Percentiles rank a stretch among this genome's conserved stretches.
Evolutionary conservation across 2,797 vertebrate genomes (phyloP).

Genomic region (Lithobates sylvaticus): DNA sequence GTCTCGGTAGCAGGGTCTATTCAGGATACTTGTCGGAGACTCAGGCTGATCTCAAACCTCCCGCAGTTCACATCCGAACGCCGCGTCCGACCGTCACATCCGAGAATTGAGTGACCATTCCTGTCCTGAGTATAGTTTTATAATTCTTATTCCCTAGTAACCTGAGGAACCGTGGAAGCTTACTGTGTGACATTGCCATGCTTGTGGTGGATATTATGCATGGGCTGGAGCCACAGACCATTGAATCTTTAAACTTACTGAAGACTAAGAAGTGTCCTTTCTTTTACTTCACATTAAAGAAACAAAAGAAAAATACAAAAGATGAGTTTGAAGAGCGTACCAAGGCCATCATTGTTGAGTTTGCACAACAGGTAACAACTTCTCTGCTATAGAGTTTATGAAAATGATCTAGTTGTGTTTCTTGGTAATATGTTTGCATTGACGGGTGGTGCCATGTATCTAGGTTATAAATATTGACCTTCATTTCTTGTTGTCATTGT

Average conservation of each 20-base stretch:
- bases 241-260: constrained; percentile 97
- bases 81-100: too few species aligned
- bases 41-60: too few species aligned
- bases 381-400: too few species aligned
- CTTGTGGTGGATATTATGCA: constrained; percentile 99
- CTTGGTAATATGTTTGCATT: neutral
- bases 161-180: constrained; percentile 96
- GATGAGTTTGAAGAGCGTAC: constrained; percentile 96
- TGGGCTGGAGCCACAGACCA: constrained; percentile 96
- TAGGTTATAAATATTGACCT: neutral
- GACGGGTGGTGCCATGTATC: neutral
- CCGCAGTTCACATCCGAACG: too few species aligned
- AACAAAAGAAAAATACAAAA: constrained; percentile 98
- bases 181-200: constrained; percentile 97
- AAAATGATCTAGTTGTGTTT: too few species aligned
- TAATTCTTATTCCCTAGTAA: constrained; percentile 79
- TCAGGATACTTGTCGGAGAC: too few species aligned
- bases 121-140: neutral
- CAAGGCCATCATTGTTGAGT: constrained; percentile 93
- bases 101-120: neutral
- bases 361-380: constrained; percentile 89
- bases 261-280: constrained; percentile 99
- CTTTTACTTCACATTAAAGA: constrained; percentile 86
- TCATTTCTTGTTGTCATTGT: neutral
- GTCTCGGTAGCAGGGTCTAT: too few species aligned